Conservation (phyloP, 92 coral and sea anemone species). For the Phenganax subtilis region DNA sequence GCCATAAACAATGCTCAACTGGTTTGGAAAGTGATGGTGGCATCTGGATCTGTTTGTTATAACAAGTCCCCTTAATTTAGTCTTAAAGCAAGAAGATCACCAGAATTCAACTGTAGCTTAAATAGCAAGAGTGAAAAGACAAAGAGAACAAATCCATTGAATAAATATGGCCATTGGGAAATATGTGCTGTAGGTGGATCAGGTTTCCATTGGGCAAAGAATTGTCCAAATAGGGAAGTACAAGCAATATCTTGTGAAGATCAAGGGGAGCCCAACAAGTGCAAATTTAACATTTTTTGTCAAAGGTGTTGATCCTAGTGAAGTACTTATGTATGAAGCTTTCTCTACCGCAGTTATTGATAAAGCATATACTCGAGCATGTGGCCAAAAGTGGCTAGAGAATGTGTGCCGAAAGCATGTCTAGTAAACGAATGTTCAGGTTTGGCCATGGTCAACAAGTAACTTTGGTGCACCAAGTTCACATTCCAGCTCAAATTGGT, state of each 20-base stretch:
- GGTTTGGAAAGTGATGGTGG: no score
- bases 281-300: background rate
- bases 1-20: background rate
- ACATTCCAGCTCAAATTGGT: slow-evolving; percentile 8
- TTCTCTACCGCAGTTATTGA: slow-evolving; percentile 5
- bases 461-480: background rate
- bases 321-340: slow-evolving; percentile 4
- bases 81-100: no score
- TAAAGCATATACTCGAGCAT: slow-evolving; percentile 4
- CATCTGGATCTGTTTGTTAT: no score
- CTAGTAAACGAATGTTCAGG: background rate
- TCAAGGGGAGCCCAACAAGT: background rate
- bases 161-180: background rate
- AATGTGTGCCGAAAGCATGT: background rate
- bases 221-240: slow-evolving; percentile 9
- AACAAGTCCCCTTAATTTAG: no score
- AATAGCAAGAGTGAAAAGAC: background rate
- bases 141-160: background rate
- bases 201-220: background rate
- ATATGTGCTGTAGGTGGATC: background rate
- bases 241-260: background rate
- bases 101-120: no score
- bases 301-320: background rate
- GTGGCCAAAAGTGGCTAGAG: slow-evolving; percentile 23
- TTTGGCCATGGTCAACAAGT: slow-evolving; percentile 20